Base-by-base conservation (phyloP, 2,888 invertebrate species). In the Drosophila nigricruria region DNA sequence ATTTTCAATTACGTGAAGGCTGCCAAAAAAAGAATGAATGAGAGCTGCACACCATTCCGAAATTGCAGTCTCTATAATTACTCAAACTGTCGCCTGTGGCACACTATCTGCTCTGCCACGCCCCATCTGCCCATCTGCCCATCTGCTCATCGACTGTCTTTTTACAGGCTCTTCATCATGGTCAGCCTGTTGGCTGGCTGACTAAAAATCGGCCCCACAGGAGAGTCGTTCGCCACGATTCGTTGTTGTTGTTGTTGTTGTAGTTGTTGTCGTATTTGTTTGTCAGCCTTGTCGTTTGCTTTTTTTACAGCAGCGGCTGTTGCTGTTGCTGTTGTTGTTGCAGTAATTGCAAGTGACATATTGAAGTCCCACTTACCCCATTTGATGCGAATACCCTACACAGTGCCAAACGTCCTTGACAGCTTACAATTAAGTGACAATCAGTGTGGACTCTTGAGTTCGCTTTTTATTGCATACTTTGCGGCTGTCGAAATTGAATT, bases 71-170 rank as follows among this genome's bases (percentile, higher is more conserved):
- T 72, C 88, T 77, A 86, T 86, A 89, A 86, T 86, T 86, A 86
- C 86, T 86, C 89, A 86, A 86, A 89, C 76, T 88, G 89, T 86
- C 86, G 89, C 82, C 85, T 82, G 69, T 75, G 85, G 82, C 79
- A 70, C 70, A 62, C 76, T 70, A 60, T 71, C 61, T 49, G 27
- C 32, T 27, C 54, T 30, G 12, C 52, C 32, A 45, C 18, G 53
- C 25, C 53, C 53, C 36, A 1, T 38, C n/a, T 4, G 1, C 18
- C 45, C 16, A 43, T n/a, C 12, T 12, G 34, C 40, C 54, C 40
- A 18, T 27, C 8, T 30, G 20, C 20, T 9, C 50, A 23, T 36
- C 52, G 34, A 34, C 50, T 52, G 52, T 9, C 27, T 45, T 49
- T 52, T 54, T 63, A 54, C 27, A 25, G 53, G n/a, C 57, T 47